Conservation (phyloP, 2,888 invertebrate genomes). For the Melinaea marsaeus region DNA sequence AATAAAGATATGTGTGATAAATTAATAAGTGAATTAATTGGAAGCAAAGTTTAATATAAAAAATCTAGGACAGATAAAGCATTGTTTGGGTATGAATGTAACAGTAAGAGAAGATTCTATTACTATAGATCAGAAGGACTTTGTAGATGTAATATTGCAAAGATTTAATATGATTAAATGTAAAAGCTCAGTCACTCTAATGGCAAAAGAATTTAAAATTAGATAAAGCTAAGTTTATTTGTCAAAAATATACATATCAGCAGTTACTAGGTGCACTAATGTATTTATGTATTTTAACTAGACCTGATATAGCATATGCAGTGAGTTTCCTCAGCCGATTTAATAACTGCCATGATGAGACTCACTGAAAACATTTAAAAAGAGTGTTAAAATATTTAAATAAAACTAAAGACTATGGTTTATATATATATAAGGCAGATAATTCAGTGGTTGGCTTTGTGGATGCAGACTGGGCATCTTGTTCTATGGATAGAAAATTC, state of each 20-base stretch:
- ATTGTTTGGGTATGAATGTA: conserved; percentile 13
- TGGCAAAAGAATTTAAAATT: conserved; percentile 19
- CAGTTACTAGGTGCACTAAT: conserved; percentile 12
- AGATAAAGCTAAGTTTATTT: conserved; percentile 2
- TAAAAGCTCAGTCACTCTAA: conserved; percentile 10
- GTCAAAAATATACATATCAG: background rate
- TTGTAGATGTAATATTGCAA: conserved; percentile 12
- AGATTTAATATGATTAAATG: conserved; percentile 16
- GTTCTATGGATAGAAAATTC: conserved; percentile 17
- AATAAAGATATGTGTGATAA: conserved; percentile 7
- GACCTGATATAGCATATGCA: conserved; percentile 11
- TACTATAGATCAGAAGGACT: conserved; percentile 16
- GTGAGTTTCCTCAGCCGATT: conserved; percentile 27
- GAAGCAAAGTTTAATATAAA: conserved; percentile 12
- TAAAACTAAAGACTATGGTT: conserved; percentile 16
- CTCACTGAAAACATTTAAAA: conserved; percentile 30
- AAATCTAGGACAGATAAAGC: conserved; percentile 15
- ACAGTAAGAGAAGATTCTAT: conserved; percentile 12
- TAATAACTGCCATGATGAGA: conserved; percentile 25
- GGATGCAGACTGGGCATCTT: conserved; percentile 21
- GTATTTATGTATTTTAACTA: conserved; percentile 14
- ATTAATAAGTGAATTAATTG: conserved; percentile 6
- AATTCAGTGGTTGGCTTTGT: conserved; percentile 15
- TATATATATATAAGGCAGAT: conserved; percentile 12
- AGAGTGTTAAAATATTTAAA: conserved; percentile 23